phyloP scores from a whole-genome alignment of 2,888 invertebrate genomes.

The Cylindroiulus punctatus region DNA sequence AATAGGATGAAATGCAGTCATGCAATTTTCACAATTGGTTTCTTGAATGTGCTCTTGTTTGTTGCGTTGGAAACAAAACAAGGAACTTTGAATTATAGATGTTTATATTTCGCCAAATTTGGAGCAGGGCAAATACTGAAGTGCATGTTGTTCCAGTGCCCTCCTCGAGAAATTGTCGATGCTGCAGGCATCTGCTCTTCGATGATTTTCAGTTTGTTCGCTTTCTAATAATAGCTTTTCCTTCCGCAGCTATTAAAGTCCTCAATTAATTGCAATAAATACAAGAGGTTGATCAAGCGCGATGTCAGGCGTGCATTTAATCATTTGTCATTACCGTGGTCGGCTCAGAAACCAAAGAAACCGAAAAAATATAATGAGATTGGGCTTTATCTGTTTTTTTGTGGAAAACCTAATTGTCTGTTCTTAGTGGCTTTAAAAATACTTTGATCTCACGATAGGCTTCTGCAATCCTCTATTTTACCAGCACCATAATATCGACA shows the following conservation, averaged over 20 bases:
- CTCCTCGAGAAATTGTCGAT: no score
- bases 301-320: not conserved
- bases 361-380: not conserved
- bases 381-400: not conserved
- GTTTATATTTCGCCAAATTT: no score
- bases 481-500: not conserved
- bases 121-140: no score
- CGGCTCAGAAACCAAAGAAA: not conserved
- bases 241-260: not conserved
- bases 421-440: not conserved
- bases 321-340: constrained; percentile 4
- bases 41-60: no score
- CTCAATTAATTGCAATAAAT: not conserved
- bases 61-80: no score
- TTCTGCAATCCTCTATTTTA: no score
- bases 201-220: not conserved
- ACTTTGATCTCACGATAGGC: not conserved
- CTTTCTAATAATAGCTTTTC: not conserved
- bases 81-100: no score
- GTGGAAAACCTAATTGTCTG: not conserved
- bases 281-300: not conserved
- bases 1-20: no score
- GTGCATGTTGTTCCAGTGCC: no score
- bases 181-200: no score
- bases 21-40: no score